These are phyloP conservation scores for Leiothrix lutea DNA, from an alignment of 2,113 vertebrate genomes.

Conservation along the genomic window DNA sequence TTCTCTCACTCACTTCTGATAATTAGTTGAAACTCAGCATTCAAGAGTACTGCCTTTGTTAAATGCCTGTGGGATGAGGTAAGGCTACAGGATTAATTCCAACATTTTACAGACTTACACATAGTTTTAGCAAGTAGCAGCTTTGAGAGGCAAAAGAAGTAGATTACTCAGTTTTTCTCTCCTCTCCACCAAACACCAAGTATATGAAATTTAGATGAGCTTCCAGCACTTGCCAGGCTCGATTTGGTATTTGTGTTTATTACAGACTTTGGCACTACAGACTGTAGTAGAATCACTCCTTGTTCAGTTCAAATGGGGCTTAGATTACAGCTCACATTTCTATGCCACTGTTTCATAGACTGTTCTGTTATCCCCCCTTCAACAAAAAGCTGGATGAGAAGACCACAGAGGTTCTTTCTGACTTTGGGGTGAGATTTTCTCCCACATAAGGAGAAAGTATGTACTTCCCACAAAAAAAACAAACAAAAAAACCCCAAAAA, in stretches of 20 bases:
- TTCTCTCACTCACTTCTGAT: constrained; percentile 22
- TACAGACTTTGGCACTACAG: neutral
- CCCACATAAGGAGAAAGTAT: neutral
- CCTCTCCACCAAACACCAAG: neutral
- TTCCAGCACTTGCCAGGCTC: neutral
- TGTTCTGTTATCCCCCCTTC: neutral
- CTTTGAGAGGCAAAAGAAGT: neutral
- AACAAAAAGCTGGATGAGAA: neutral
- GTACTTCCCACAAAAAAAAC: neutral
- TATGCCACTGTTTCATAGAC: neutral
- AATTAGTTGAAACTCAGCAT: constrained; percentile 54
- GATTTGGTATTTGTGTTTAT: neutral
- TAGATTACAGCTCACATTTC: neutral
- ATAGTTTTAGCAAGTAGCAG: neutral
- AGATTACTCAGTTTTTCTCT: neutral
- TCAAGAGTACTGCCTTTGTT: constrained; percentile 69
- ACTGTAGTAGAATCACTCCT: neutral
- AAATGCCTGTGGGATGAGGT: constrained; percentile 65
- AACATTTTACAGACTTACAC: neutral
- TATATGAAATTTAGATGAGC: neutral
- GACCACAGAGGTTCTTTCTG: neutral
- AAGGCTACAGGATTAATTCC: constrained; percentile 51
- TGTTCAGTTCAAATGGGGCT: neutral
- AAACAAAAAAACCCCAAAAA: too few species aligned
- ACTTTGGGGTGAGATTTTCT: neutral